A percentile compares a stretch with the other conserved stretches of the same genome.
phyloP scores from a whole-genome alignment of 1,140 invertebrate species.

The Pteromalus puparum region DNA sequence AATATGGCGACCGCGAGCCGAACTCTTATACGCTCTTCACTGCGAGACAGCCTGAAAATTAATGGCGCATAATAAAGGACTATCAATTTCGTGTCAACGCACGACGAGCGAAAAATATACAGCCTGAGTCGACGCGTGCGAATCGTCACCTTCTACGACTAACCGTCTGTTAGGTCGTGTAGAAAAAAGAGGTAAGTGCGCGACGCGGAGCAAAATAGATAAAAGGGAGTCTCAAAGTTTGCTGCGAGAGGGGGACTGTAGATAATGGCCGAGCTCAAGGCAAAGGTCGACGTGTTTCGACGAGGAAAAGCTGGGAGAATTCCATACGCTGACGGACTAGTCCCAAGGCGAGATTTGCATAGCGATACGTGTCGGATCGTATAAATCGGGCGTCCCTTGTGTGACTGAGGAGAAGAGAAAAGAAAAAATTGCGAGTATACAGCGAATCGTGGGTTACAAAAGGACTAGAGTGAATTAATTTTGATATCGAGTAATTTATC shows the following conservation, averaged over 20 bases:
- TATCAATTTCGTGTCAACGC: not conserved
- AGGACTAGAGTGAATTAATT: too few relatives aligned
- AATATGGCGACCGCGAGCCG: too few relatives aligned
- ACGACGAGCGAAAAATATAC: not conserved
- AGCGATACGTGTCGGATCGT: not conserved
- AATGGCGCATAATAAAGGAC: constrained; percentile 8
- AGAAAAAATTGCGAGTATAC: too few relatives aligned
- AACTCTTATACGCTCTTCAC: not conserved
- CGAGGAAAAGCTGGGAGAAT: not conserved
- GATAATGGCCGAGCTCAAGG: not conserved
- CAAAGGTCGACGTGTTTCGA: not conserved
- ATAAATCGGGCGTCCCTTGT: too few relatives aligned
- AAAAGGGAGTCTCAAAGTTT: not conserved
- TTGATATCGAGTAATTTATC: too few relatives aligned
- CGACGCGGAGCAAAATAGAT: not conserved
- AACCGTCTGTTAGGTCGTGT: not conserved
- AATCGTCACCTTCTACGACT: not conserved
- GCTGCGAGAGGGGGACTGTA: not conserved
- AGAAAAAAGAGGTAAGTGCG: not conserved
- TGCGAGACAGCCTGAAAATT: not conserved
- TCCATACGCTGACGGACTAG: constrained; percentile 2
- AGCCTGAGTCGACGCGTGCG: not conserved
- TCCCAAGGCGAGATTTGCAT: not conserved
- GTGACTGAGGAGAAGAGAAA: too few relatives aligned
- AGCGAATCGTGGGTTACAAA: too few relatives aligned